A percentile compares a stretch with the other conserved stretches of the same genome.
These are phyloP conservation scores for Tiliacea aurago DNA, from an alignment of 2,888 invertebrate species.

Conservation along the genomic window DNA sequence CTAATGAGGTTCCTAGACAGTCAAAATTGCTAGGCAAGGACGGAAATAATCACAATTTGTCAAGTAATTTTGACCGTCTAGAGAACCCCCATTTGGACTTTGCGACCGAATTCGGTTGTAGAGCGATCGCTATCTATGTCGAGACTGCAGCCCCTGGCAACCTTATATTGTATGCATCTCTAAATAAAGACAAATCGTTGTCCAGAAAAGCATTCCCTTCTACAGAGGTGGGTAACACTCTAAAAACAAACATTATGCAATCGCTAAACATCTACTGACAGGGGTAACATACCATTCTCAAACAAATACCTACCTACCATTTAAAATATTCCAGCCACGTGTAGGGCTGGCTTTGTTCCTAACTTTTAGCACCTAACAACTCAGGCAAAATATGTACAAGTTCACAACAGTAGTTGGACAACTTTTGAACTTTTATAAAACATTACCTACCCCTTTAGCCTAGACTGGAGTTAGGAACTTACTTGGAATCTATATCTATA, in stretches of 20 bases:
- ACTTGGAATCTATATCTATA: background rate
- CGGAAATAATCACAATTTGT: too few species aligned
- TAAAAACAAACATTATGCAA: too few species aligned
- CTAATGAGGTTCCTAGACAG: too few species aligned
- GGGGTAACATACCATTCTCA: constrained; percentile 6
- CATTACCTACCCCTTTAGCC: constrained; percentile 10
- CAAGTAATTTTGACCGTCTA: too few species aligned
- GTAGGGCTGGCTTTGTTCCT: constrained; percentile 18
- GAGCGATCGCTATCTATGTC: too few species aligned
- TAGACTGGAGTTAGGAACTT: constrained; percentile 8
- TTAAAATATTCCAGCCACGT: constrained; percentile 38
- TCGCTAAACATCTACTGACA: constrained; percentile 4
- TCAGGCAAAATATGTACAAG: constrained; percentile 38
- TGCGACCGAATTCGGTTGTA: too few species aligned
- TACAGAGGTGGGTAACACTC: background rate
- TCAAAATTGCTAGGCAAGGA: too few species aligned
- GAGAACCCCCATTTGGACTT: too few species aligned
- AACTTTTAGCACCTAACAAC: constrained; percentile 31
- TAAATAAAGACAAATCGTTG: too few species aligned
- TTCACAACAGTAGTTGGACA: constrained; percentile 34
- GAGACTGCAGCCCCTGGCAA: too few species aligned
- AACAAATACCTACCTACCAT: background rate
- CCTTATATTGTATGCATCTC: too few species aligned
- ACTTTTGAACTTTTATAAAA: constrained; percentile 30
- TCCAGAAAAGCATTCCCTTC: background rate